Conservation (phyloP, 2,113 vertebrate species). For the Mungos mungo region DNA sequence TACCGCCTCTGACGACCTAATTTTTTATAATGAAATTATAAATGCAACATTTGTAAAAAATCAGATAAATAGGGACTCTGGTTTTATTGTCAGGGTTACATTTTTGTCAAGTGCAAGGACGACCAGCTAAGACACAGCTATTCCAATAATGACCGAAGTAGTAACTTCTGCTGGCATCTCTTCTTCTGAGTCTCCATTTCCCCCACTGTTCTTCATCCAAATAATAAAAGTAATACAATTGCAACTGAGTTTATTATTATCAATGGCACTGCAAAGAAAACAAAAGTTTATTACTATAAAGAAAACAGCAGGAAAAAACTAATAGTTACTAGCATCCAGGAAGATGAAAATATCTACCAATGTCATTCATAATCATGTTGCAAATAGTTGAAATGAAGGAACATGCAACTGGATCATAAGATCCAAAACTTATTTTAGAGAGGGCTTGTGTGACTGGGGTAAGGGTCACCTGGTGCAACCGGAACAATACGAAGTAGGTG, state of each 20-base stretch:
- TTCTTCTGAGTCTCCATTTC: conserved; percentile 70
- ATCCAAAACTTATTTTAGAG: neutral
- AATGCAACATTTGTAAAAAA: conserved; percentile 71
- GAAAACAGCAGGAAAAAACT: conserved; percentile 27
- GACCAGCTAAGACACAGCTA: conserved; percentile 62
- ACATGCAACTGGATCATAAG: neutral
- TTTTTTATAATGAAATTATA: conserved; percentile 75
- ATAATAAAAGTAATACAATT: conserved; percentile 93
- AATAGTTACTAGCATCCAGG: neutral
- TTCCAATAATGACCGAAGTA: conserved; percentile 63
- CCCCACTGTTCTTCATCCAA: conserved; percentile 86
- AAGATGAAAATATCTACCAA: neutral
- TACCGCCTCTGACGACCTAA: conserved; percentile 48
- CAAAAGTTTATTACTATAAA: conserved; percentile 52
- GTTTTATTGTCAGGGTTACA: conserved; percentile 79
- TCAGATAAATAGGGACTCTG: conserved; percentile 79
- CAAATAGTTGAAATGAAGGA: neutral
- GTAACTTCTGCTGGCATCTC: conserved; percentile 40
- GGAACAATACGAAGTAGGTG: neutral
- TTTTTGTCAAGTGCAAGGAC: conserved; percentile 69
- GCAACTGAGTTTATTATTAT: conserved; percentile 93
- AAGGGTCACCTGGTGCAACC: neutral
- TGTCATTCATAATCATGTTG: neutral
- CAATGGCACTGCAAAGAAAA: conserved; percentile 90
- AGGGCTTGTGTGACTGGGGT: neutral